Conservation (phyloP, 2,797 vertebrate species). For the Galagoides demidoff region DNA sequence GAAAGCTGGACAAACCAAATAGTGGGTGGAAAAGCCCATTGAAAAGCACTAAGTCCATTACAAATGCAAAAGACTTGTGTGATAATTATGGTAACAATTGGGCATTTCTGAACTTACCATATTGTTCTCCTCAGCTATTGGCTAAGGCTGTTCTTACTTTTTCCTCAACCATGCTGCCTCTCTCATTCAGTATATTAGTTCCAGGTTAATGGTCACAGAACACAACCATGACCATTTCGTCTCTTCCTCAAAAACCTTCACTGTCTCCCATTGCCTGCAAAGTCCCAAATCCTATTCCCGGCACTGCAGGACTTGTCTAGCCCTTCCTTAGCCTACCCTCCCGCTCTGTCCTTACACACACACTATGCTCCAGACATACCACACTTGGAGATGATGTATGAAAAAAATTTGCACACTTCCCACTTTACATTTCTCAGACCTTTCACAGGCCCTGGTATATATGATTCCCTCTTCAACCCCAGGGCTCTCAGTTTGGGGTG, state of each 20-base stretch:
- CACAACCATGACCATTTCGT: not conserved
- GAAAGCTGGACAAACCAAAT: not conserved
- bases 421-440: not conserved
- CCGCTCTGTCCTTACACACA: not conserved
- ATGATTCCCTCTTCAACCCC: not conserved
- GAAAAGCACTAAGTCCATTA: not conserved
- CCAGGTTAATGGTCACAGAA: not conserved
- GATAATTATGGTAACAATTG: not conserved
- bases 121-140: not conserved
- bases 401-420: not conserved
- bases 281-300: not conserved
- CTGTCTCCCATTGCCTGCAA: not conserved
- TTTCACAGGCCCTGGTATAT: not conserved
- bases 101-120: not conserved
- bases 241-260: not conserved
- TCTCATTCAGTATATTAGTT: not conserved
- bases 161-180: not conserved
- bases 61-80: not conserved
- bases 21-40: not conserved
- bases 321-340: not conserved
- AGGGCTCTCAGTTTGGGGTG: not conserved
- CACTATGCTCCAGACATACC: not conserved
- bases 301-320: not conserved
- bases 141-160: not conserved
- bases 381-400: not conserved